Evolutionary conservation across 1,140 invertebrate species (phyloP).

Genomic region (Lepidostoma basale): DNA sequence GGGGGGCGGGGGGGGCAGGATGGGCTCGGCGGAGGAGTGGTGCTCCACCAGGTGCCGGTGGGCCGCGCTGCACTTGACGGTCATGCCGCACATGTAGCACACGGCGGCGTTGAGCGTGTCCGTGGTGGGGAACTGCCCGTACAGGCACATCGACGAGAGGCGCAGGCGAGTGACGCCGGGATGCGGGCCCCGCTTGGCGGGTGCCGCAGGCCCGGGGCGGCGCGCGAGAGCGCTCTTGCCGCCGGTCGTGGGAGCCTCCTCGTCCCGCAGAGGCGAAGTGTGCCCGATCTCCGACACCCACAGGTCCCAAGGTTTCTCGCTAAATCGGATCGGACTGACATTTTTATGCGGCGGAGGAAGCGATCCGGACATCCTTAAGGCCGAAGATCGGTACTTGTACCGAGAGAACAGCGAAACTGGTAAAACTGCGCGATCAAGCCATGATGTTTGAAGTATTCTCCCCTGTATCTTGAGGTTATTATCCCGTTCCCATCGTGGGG

Average conservation of each 20-base stretch:
- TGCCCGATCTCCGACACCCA: conserved; percentile 59
- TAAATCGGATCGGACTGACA: conserved; percentile 48
- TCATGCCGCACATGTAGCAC: conserved; percentile 68
- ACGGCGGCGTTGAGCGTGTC: conserved; percentile 68
- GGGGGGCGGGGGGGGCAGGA: conserved; percentile 39
- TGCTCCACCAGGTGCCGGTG: conserved; percentile 62
- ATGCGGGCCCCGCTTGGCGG: conserved; percentile 43
- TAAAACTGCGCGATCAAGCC: conserved; percentile 21
- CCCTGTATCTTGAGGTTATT: conserved; percentile 54
- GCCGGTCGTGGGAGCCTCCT: conserved; percentile 54
- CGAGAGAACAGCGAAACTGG: neutral
- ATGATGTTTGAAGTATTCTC: conserved; percentile 28
- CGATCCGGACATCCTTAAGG: conserved; percentile 30
- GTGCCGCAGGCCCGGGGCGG: conserved; percentile 51
- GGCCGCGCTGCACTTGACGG: conserved; percentile 68
- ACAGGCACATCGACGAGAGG: conserved; percentile 61
- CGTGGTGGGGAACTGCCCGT: conserved; percentile 68
- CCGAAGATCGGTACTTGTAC: neutral
- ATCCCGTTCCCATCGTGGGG: conserved; percentile 54
- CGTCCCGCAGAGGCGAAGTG: conserved; percentile 54
- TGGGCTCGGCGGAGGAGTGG: conserved; percentile 50
- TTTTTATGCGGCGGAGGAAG: conserved; percentile 24
- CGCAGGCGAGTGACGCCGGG: conserved; percentile 55
- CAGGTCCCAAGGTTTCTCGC: conserved; percentile 60
- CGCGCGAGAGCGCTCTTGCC: conserved; percentile 52